Percentiles rank a stretch among this genome's conserved stretches.
These are phyloP conservation scores for Drosophila seclusa DNA, from an alignment of 2,888 invertebrate genomes.

Conservation along the genomic window DNA sequence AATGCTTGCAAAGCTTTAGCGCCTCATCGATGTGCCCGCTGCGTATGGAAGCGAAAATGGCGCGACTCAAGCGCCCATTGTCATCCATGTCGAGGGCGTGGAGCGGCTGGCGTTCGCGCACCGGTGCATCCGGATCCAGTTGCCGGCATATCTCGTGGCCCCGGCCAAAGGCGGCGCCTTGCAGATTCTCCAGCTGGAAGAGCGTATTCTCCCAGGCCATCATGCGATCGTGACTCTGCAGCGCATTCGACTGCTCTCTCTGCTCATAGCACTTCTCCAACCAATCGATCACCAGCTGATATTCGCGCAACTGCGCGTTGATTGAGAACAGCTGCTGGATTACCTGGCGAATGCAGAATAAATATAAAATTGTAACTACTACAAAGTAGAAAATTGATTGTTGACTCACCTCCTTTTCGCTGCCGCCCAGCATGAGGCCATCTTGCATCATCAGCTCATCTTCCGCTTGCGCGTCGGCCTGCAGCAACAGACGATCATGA, in stretches of 20 bases:
- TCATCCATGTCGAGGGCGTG: conserved; percentile 96
- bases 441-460: conserved; percentile 74
- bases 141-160: conserved; percentile 88
- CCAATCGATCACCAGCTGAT: conserved; percentile 96
- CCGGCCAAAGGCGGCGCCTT: conserved; percentile 87
- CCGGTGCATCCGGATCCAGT: conserved; percentile 96
- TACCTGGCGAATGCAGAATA: conserved; percentile 45
- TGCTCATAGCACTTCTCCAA: conserved; percentile 92
- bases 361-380: background rate
- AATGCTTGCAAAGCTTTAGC: conserved; percentile 92
- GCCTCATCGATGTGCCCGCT: conserved; percentile 95
- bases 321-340: conserved; percentile 85
- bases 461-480: conserved; percentile 76
- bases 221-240: conserved; percentile 90
- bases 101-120: conserved; percentile 90
- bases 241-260: conserved; percentile 85
- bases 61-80: conserved; percentile 87
- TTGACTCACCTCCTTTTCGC: conserved; percentile 85
- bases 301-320: conserved; percentile 88
- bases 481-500: conserved; percentile 89
- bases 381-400: background rate
- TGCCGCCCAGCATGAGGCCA: conserved; percentile 85
- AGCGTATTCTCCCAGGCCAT: conserved; percentile 97
- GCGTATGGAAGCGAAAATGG: conserved; percentile 90
- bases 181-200: conserved; percentile 88